These are phyloP conservation scores for Muscicapa striata DNA, from an alignment of 2,797 vertebrate species.

Conservation along the genomic window DNA sequence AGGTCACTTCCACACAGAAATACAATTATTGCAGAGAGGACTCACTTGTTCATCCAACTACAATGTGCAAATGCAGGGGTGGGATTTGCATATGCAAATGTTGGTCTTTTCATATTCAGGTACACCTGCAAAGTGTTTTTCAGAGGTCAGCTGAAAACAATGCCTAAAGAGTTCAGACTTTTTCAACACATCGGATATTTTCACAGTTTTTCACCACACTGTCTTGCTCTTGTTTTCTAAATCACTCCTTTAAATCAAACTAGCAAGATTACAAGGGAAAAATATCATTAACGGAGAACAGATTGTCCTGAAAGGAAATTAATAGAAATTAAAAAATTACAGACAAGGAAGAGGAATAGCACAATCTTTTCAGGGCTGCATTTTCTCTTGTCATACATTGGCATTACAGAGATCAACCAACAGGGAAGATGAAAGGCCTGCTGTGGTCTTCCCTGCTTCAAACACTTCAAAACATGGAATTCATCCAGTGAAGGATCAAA, in stretches of 20 bases:
- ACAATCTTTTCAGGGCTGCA: neutral
- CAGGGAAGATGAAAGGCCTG: neutral
- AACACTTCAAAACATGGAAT: neutral
- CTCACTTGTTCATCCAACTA: neutral
- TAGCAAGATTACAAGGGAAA: neutral
- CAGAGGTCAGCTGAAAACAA: constrained; percentile 6
- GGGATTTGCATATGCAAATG: constrained; percentile 15
- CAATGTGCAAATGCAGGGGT: neutral
- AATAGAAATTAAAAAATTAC: neutral
- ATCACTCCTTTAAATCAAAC: neutral
- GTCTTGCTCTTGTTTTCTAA: neutral
- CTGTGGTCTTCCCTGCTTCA: neutral
- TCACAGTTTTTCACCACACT: neutral
- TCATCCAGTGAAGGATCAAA: neutral
- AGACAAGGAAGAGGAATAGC: neutral
- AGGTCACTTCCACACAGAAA: neutral
- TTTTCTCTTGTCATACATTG: neutral
- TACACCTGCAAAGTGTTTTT: neutral
- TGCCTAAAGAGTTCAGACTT: neutral
- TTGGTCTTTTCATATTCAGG: neutral
- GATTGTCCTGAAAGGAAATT: neutral
- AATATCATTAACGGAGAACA: neutral
- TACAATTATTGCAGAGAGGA: neutral
- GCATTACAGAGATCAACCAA: neutral
- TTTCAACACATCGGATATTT: neutral